Evolutionary conservation across 1,140 invertebrate species (phyloP).

Genomic region (Lycorma delicatula): DNA sequence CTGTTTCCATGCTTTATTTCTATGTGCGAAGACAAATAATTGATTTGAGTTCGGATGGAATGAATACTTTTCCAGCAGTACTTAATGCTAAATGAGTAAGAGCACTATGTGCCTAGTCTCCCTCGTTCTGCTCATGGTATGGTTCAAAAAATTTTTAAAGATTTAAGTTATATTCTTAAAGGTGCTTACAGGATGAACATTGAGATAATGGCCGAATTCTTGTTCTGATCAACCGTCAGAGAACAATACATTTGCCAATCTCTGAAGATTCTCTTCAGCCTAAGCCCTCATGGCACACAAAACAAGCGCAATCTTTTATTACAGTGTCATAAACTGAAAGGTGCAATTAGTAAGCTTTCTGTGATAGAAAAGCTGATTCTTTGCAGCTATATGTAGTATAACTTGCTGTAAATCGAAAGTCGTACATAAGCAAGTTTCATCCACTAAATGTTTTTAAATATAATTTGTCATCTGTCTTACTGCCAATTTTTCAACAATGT

Average conservation of each 20-base stretch:
- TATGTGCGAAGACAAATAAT: not conserved
- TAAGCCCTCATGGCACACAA: slow-evolving; percentile 1
- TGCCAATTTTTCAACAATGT: not conserved
- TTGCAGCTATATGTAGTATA: not conserved
- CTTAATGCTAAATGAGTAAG: not conserved
- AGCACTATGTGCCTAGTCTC: not conserved
- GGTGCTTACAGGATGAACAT: slow-evolving; percentile 5
- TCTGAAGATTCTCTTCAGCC: not conserved
- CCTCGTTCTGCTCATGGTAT: slow-evolving; percentile 6
- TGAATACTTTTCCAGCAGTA: not conserved
- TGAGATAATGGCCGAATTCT: not conserved
- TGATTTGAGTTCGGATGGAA: not conserved
- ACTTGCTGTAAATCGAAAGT: slow-evolving; percentile 7
- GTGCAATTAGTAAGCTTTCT: slow-evolving; percentile 8
- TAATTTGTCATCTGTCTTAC: not conserved
- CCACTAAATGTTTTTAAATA: not conserved
- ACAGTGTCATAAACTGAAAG: not conserved
- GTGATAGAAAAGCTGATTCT: slow-evolving; percentile 5
- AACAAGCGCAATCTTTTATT: not conserved
- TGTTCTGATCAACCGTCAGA: slow-evolving; percentile 2
- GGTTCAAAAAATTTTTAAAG: not conserved
- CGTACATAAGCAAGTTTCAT: not conserved
- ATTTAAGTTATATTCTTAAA: not conserved
- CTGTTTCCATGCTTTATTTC: not conserved
- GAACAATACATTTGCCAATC: not conserved